phyloP scores from a whole-genome alignment of 2,113 vertebrate genomes.

The Anthoscopus minutus region DNA sequence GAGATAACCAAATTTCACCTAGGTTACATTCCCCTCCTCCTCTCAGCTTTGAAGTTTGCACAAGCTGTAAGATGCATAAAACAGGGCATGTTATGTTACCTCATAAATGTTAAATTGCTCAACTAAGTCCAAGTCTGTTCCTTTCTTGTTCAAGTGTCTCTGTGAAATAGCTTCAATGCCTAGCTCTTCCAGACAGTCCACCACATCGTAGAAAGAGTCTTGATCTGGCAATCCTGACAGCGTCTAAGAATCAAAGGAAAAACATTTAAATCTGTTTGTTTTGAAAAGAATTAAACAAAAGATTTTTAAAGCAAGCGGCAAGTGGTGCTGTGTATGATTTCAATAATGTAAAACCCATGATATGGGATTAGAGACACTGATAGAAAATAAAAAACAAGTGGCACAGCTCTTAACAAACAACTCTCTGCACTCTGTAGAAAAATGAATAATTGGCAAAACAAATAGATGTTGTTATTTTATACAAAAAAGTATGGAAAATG shows the following conservation, averaged over 20 bases:
- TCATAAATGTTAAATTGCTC: constrained; percentile 98
- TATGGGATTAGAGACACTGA: not conserved
- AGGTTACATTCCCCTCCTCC: not conserved
- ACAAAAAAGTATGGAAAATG: not conserved
- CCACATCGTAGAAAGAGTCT: constrained; percentile 94
- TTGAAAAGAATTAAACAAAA: constrained; percentile 47
- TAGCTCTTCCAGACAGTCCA: constrained; percentile 94
- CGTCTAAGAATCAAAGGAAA: constrained; percentile 75
- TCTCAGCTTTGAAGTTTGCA: not conserved
- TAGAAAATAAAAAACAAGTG: constrained; percentile 46
- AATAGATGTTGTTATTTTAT: constrained; percentile 32
- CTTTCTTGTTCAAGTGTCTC: constrained; percentile 89
- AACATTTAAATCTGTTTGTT: constrained; percentile 46
- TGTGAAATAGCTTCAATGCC: constrained; percentile 85
- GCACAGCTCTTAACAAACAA: constrained; percentile 20
- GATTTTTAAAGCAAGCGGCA: not conserved
- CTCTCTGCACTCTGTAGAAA: not conserved
- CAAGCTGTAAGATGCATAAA: constrained; percentile 9
- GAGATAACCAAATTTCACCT: constrained; percentile 14
- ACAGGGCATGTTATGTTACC: constrained; percentile 71
- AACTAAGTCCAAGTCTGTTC: constrained; percentile 90
- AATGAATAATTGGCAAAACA: constrained; percentile 26
- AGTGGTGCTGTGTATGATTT: constrained; percentile 1
- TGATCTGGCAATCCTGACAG: constrained; percentile 90
- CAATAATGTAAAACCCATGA: constrained; percentile 4